phyloP scores from a whole-genome alignment of 2,797 vertebrate genomes.

The Tympanoctomys barrerae region DNA sequence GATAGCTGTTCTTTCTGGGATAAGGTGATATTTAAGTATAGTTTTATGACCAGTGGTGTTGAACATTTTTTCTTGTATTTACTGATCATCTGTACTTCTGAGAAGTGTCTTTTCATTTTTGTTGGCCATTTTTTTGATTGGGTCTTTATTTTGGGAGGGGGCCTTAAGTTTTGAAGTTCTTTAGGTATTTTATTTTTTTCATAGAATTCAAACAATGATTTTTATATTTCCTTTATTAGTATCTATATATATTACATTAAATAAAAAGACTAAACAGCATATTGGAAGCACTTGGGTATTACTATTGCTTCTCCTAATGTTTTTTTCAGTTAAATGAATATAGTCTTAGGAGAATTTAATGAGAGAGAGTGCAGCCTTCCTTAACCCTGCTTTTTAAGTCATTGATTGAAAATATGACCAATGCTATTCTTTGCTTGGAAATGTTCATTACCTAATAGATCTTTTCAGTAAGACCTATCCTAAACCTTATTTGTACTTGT shows the following conservation, averaged over 20 bases:
- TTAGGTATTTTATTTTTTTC: not conserved
- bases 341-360: not conserved
- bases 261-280: not conserved
- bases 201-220: not conserved
- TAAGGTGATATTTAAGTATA: not conserved
- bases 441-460: not conserved
- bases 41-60: not conserved
- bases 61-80: not conserved
- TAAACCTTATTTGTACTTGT: constrained; percentile 17
- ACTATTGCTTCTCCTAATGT: constrained; percentile 44
- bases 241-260: not conserved
- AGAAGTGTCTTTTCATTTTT: not conserved
- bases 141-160: not conserved
- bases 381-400: not conserved
- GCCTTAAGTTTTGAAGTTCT: not conserved
- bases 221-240: not conserved
- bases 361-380: not conserved
- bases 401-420: not conserved
- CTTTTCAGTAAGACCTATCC: constrained; percentile 24
- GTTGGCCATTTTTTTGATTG: not conserved
- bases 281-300: constrained; percentile 42
- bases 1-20: not conserved
- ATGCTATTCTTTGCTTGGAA: not conserved
- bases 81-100: not conserved
- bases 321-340: constrained; percentile 46